Evolutionary conservation across 2,113 vertebrate genomes (phyloP).

Genomic region (Dinomys branickii): DNA sequence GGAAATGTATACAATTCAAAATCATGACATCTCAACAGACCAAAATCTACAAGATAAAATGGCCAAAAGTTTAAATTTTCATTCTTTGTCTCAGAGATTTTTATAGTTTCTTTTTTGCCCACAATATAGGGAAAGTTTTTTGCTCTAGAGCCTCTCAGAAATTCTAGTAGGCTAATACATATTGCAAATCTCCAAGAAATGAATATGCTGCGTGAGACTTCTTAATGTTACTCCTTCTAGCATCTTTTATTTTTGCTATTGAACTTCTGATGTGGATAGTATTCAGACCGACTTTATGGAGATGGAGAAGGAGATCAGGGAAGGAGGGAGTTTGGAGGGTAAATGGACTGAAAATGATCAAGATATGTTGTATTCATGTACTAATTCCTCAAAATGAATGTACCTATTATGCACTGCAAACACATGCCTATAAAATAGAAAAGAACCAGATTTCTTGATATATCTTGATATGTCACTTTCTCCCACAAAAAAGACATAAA

Average conservation of each 20-base stretch:
- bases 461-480: not conserved
- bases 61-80: not conserved
- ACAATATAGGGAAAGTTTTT: conserved; percentile 4
- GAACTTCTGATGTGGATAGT: not conserved
- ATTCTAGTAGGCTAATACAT: not conserved
- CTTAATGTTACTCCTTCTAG: not conserved
- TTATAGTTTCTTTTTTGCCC: not conserved
- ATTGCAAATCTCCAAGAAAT: not conserved
- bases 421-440: not conserved
- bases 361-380: not conserved
- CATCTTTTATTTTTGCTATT: not conserved
- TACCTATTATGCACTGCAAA: not conserved
- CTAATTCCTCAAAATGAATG: not conserved
- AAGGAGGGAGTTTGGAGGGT: not conserved
- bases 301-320: not conserved
- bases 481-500: not conserved
- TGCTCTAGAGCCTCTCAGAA: not conserved
- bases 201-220: not conserved
- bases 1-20: not conserved
- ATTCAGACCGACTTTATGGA: not conserved
- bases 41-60: conserved; percentile 13
- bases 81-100: conserved; percentile 9
- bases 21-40: not conserved
- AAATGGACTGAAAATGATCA: not conserved
- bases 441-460: not conserved